A percentile compares a stretch with the other conserved stretches of the same genome.
phyloP scores from a whole-genome alignment of 2,888 invertebrate species.

The Dione vanillae region DNA sequence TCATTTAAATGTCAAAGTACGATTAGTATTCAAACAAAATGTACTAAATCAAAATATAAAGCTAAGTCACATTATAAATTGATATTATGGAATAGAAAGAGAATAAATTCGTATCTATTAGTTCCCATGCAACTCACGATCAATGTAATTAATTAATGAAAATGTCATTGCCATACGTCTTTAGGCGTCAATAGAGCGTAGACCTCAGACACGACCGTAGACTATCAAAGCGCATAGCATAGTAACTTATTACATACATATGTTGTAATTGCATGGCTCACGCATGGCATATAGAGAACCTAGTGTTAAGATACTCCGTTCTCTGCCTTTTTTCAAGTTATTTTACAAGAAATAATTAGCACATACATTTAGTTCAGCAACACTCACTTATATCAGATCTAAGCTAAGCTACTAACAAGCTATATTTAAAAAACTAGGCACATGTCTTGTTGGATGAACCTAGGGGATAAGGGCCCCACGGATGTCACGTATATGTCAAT shows the following conservation, averaged over 20 bases:
- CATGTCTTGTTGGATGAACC: too few species aligned
- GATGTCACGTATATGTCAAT: too few species aligned
- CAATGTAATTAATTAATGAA: conserved; percentile 47
- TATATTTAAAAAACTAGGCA: too few species aligned
- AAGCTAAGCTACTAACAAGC: too few species aligned
- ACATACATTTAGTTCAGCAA: too few species aligned
- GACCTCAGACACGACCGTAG: conserved; percentile 30
- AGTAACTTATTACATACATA: background rate
- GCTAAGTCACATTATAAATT: background rate
- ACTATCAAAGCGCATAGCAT: conserved; percentile 4
- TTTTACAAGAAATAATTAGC: too few species aligned
- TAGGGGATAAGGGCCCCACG: too few species aligned
- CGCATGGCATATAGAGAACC: too few species aligned
- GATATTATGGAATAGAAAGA: conserved; percentile 11
- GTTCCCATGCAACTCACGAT: conserved; percentile 38
- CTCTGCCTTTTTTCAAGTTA: background rate
- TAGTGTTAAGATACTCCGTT: background rate
- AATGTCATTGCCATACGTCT: conserved; percentile 51
- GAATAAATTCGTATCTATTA: conserved; percentile 23
- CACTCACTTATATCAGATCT: too few species aligned
- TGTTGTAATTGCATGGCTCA: background rate
- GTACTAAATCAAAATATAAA: background rate
- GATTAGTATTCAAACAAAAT: background rate
- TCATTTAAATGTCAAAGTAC: background rate
- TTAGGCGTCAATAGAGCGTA: conserved; percentile 43